phyloP scores from a whole-genome alignment of 2,113 vertebrate genomes.

The Lampris incognitus region DNA sequence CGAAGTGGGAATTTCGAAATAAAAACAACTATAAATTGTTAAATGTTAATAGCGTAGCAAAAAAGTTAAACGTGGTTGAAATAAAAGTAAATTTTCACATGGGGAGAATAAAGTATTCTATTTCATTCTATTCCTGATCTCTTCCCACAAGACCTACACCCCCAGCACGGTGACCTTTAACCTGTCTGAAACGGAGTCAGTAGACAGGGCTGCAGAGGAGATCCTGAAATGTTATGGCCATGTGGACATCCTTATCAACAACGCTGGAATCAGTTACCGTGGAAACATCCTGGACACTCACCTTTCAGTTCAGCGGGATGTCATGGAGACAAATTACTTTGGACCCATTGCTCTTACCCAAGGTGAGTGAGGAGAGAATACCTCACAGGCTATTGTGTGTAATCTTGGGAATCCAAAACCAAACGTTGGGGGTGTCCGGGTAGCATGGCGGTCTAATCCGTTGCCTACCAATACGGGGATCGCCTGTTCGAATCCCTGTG shows the following conservation, averaged over 20 bases:
- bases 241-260: slow-evolving; percentile 94
- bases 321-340: slow-evolving; percentile 98
- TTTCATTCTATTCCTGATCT: neutral
- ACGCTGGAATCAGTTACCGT: slow-evolving; percentile 95
- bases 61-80: no score
- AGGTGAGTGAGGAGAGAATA: slow-evolving; percentile 76
- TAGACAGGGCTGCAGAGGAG: slow-evolving; percentile 83
- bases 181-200: slow-evolving; percentile 81
- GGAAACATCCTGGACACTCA: slow-evolving; percentile 88
- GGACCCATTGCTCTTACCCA: slow-evolving; percentile 94
- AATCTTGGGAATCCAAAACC: neutral
- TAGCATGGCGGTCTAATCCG: no score
- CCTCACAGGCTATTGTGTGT: neutral
- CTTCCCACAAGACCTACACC: slow-evolving; percentile 77
- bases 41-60: no score
- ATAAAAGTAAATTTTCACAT: no score
- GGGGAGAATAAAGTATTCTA: neutral
- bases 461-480: no score
- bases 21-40: no score
- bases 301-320: slow-evolving; percentile 88
- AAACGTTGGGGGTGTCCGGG: no score
- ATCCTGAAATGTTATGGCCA: slow-evolving; percentile 87
- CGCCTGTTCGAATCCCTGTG: no score
- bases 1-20: no score
- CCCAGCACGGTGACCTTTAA: slow-evolving; percentile 89